Percentiles rank a stretch among this genome's conserved stretches.
These are phyloP conservation scores for Apostichopus leukothele DNA, from an alignment of 53 echinoderm and acorn worm genomes.

Conservation along the genomic window DNA sequence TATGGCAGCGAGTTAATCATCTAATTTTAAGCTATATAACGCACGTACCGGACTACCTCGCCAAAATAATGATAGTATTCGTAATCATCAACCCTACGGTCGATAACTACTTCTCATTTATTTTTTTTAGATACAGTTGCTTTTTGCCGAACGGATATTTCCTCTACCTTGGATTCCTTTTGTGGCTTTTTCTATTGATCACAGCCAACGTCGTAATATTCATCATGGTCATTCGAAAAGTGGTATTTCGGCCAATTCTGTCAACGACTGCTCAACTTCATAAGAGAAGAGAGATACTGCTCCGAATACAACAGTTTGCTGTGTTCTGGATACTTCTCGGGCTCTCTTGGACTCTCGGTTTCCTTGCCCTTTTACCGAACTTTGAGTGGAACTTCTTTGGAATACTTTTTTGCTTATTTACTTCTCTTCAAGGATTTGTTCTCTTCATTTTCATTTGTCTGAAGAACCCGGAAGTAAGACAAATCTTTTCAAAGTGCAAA, in stretches of 20 bases:
- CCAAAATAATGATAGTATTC: too few species aligned
- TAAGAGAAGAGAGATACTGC: neutral
- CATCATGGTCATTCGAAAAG: neutral
- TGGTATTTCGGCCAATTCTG: slow-evolving; percentile 7
- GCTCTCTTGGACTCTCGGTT: neutral
- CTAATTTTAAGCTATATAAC: too few species aligned
- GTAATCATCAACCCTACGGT: too few species aligned
- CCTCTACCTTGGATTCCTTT: neutral
- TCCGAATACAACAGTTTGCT: neutral
- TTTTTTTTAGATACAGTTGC: neutral
- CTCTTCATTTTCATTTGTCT: neutral
- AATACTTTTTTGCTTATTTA: neutral
- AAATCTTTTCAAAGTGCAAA: neutral
- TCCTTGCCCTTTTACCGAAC: neutral
- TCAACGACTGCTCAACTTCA: neutral
- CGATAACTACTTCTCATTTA: too few species aligned
- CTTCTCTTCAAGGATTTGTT: slow-evolving; percentile 11
- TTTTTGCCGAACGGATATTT: neutral
- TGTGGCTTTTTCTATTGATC: neutral
- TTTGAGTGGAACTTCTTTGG: neutral
- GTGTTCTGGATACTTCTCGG: neutral
- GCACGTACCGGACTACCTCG: too few species aligned
- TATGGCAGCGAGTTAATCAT: too few species aligned
- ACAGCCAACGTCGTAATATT: slow-evolving; percentile 1
- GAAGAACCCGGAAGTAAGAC: slow-evolving; percentile 3